Conservation (phyloP, 2,888 invertebrate genomes). For the Metacarcinus magister region DNA sequence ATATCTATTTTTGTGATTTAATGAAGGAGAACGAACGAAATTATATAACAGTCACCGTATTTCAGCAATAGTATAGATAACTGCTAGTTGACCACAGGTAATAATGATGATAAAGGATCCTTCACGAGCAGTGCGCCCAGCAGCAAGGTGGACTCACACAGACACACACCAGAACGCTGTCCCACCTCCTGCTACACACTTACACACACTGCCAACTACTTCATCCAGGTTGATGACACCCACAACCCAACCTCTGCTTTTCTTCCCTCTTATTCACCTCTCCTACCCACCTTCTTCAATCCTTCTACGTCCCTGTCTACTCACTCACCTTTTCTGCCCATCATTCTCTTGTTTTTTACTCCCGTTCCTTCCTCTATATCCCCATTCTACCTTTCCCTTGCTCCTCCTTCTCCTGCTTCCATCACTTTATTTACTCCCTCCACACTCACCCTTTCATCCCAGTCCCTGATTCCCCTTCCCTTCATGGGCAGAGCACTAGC, state of each 20-base stretch:
- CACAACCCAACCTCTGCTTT: background rate
- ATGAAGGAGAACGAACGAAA: background rate
- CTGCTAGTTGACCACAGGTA: background rate
- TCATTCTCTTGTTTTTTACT: background rate
- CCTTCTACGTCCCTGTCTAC: background rate
- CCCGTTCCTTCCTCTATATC: background rate
- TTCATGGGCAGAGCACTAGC: background rate
- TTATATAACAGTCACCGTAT: background rate
- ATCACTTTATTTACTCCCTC: background rate
- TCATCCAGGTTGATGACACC: background rate
- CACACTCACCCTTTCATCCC: background rate
- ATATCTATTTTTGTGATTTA: background rate
- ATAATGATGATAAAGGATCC: background rate
- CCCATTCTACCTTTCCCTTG: background rate
- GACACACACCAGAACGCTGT: background rate
- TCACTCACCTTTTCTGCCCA: background rate
- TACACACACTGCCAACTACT: background rate
- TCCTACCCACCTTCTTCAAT: background rate
- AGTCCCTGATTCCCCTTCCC: background rate
- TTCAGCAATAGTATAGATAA: background rate
- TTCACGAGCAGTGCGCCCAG: background rate
- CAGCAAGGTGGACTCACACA: background rate
- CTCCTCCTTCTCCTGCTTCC: background rate
- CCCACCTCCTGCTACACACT: background rate
- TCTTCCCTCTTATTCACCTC: background rate